A percentile compares a stretch with the other conserved stretches of the same genome.
Evolutionary conservation across 2,113 vertebrate species (phyloP).

Genomic region (Myotis yumanensis): DNA sequence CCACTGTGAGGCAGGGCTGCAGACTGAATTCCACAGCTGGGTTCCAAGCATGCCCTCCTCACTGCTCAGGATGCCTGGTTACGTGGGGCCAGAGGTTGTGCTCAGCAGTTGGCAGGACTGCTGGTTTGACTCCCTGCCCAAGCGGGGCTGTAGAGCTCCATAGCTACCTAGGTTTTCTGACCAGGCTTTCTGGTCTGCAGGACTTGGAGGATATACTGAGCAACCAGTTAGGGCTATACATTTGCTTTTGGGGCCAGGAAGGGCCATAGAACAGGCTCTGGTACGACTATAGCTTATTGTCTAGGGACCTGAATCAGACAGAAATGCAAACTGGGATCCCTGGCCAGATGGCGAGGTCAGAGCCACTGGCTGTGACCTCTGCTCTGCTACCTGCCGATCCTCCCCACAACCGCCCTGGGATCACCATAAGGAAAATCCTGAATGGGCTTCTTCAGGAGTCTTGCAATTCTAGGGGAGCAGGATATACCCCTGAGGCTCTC

Average conservation of each 20-base stretch:
- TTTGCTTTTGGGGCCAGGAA: background rate
- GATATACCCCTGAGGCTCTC: background rate
- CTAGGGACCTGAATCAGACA: background rate
- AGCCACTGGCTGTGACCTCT: background rate
- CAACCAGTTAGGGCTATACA: background rate
- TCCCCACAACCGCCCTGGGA: background rate
- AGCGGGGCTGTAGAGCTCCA: background rate
- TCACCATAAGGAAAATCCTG: background rate
- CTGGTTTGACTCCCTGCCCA: background rate
- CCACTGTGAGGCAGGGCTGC: background rate
- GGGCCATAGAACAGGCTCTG: background rate
- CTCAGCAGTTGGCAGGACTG: background rate
- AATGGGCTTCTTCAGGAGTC: background rate
- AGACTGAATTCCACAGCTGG: background rate
- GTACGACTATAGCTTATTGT: background rate
- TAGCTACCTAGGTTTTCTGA: background rate
- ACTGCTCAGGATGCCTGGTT: background rate
- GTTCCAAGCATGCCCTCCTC: background rate
- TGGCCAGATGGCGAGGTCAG: background rate
- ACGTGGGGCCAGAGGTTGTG: background rate
- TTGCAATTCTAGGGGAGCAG: background rate
- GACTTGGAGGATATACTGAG: background rate
- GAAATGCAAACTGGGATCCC: background rate
- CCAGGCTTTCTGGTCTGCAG: background rate
- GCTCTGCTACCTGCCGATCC: too few species aligned